phyloP scores from a whole-genome alignment of 1,140 invertebrate species.

The Eupristina koningsbergeri region DNA sequence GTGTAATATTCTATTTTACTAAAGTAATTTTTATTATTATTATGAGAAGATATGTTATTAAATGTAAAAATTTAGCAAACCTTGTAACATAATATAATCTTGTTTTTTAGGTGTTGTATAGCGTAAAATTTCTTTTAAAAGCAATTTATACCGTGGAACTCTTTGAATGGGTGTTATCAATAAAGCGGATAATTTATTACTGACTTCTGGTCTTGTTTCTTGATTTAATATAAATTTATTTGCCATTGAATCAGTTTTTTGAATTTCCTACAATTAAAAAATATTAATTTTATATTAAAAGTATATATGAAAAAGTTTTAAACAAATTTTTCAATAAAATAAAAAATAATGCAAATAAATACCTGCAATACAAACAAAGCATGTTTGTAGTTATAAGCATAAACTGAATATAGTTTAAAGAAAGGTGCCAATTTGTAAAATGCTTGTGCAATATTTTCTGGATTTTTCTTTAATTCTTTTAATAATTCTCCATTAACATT shows the following conservation, averaged over 20 bases:
- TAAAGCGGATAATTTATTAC: constrained; percentile 79
- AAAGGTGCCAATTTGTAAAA: constrained; percentile 83
- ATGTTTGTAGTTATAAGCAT: constrained; percentile 83
- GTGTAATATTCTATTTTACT: too few species aligned
- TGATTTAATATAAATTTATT: constrained; percentile 77
- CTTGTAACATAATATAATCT: constrained; percentile 75
- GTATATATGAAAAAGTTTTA: too few species aligned
- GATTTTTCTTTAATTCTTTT: constrained; percentile 76
- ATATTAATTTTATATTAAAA: constrained; percentile 5
- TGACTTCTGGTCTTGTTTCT: constrained; percentile 82
- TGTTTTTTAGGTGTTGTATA: constrained; percentile 77
- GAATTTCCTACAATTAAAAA: constrained; percentile 71
- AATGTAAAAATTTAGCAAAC: constrained; percentile 55
- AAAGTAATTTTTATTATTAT: too few species aligned
- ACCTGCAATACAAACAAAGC: constrained; percentile 75
- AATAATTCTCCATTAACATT: constrained; percentile 81
- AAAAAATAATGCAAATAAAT: constrained; percentile 24
- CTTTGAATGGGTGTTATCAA: constrained; percentile 85
- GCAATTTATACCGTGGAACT: constrained; percentile 82
- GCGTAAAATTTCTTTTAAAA: constrained; percentile 80
- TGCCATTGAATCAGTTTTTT: constrained; percentile 76
- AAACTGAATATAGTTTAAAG: constrained; percentile 85
- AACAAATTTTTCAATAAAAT: constrained; percentile 8
- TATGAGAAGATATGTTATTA: too few species aligned
- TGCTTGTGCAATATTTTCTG: constrained; percentile 77